These are phyloP conservation scores for Ectropis crepuscularia DNA, from an alignment of 2,888 invertebrate species.

Conservation along the genomic window DNA sequence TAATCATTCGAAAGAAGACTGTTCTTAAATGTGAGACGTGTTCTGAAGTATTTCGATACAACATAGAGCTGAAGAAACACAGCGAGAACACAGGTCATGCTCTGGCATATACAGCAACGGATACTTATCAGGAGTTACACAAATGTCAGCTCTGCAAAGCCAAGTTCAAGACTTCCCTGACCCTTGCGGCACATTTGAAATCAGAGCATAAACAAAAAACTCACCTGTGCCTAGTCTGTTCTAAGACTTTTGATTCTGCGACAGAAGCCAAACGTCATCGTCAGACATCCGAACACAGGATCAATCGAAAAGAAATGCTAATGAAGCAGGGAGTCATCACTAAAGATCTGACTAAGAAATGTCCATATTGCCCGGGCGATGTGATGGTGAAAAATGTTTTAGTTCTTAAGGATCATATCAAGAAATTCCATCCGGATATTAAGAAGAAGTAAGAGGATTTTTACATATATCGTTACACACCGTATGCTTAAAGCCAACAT, in stretches of 20 bases:
- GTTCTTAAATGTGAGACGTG: slow-evolving; percentile 88
- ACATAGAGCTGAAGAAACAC: slow-evolving; percentile 89
- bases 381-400: slow-evolving; percentile 79
- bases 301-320: slow-evolving; percentile 77
- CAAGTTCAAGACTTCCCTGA: slow-evolving; percentile 85
- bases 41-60: slow-evolving; percentile 88
- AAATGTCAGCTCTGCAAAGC: slow-evolving; percentile 86
- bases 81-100: slow-evolving; percentile 79
- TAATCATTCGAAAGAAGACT: slow-evolving; percentile 88
- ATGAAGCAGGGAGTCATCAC: slow-evolving; percentile 64
- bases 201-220: slow-evolving; percentile 84
- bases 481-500: background rate
- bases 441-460: slow-evolving; percentile 83
- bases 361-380: slow-evolving; percentile 84
- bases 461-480: background rate
- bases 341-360: slow-evolving; percentile 79
- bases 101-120: slow-evolving; percentile 82
- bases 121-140: slow-evolving; percentile 87
- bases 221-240: slow-evolving; percentile 89
- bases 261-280: slow-evolving; percentile 88
- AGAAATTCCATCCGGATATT: slow-evolving; percentile 85
- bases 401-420: slow-evolving; percentile 86
- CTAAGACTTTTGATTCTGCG: slow-evolving; percentile 85
- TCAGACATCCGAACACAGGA: slow-evolving; percentile 86
- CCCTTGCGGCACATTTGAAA: slow-evolving; percentile 88